These are phyloP conservation scores for Glyptemys insculpta DNA, from an alignment of 2,797 vertebrate genomes.

Conservation along the genomic window DNA sequence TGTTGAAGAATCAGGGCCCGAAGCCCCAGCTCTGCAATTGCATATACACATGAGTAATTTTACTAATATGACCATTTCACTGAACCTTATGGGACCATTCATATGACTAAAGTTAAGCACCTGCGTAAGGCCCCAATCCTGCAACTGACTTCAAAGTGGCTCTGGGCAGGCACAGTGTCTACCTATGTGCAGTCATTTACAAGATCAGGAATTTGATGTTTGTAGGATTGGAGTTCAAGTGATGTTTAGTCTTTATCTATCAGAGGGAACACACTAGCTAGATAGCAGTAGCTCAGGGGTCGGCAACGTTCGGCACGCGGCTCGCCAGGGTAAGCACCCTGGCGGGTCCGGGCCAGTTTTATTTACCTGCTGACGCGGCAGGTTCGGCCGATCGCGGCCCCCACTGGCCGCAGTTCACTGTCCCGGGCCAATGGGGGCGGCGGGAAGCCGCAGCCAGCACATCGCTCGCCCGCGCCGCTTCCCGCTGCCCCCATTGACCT, in stretches of 20 bases:
- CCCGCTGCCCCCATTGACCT: no score
- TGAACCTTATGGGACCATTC: not conserved
- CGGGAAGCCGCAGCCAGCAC: no score
- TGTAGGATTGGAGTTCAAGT: not conserved
- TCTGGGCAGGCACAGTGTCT: not conserved
- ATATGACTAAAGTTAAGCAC: not conserved
- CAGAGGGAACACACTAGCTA: not conserved
- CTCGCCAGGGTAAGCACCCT: no score
- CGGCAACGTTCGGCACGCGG: no score
- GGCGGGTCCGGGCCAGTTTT: no score
- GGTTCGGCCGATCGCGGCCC: no score
- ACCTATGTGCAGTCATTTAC: not conserved
- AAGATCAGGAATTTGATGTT: not conserved
- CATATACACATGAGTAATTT: not conserved
- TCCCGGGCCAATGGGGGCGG: no score
- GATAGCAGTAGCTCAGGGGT: not conserved
- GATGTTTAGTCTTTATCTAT: not conserved
- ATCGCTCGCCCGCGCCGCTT: no score
- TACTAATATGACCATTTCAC: not conserved
- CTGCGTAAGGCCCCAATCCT: not conserved
- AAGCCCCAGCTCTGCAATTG: not conserved
- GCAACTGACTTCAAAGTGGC: not conserved
- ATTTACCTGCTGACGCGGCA: no score
- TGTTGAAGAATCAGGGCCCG: not conserved
- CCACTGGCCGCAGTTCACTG: no score